phyloP scores from a whole-genome alignment of 2,797 vertebrate genomes.

The Schizopygopsis malacanthus region DNA sequence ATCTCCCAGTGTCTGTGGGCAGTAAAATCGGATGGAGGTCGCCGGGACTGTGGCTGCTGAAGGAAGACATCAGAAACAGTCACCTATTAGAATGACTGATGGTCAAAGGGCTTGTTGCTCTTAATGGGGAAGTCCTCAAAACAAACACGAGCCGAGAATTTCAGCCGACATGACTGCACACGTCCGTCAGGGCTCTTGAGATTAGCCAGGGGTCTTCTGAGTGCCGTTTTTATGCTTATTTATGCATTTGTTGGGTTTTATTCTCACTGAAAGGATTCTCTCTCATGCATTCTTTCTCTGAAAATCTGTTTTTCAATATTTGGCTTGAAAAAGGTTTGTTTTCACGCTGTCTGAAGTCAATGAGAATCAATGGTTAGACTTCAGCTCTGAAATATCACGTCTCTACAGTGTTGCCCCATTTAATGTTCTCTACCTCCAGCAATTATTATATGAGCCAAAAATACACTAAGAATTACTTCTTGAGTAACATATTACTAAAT shows the following conservation, averaged over 20 bases:
- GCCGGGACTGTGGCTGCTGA: background rate
- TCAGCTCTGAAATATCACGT: conserved; percentile 17
- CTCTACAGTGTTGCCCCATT: conserved; percentile 18
- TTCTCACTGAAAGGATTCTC: background rate
- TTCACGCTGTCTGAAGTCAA: background rate
- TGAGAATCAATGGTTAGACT: conserved; percentile 39
- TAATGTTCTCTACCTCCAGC: conserved; percentile 1
- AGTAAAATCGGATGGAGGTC: conserved; percentile 27
- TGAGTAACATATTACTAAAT: background rate
- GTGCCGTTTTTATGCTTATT: background rate
- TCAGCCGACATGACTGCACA: background rate
- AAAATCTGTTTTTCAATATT: conserved; percentile 1
- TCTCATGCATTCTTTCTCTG: background rate
- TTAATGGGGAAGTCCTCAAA: background rate
- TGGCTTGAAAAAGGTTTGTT: background rate
- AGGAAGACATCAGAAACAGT: conserved; percentile 53
- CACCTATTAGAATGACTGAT: conserved; percentile 54
- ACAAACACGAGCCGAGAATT: background rate
- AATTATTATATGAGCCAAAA: background rate
- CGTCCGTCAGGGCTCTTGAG: background rate
- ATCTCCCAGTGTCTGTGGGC: conserved; percentile 43
- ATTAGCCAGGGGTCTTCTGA: background rate
- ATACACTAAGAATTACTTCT: background rate
- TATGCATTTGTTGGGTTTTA: background rate
- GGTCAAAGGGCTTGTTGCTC: background rate